Evolutionary conservation across 2,797 vertebrate species (phyloP), one percentile per base, ranked within the genome.

Genomic region (Heterohyrax brucei): DNA sequence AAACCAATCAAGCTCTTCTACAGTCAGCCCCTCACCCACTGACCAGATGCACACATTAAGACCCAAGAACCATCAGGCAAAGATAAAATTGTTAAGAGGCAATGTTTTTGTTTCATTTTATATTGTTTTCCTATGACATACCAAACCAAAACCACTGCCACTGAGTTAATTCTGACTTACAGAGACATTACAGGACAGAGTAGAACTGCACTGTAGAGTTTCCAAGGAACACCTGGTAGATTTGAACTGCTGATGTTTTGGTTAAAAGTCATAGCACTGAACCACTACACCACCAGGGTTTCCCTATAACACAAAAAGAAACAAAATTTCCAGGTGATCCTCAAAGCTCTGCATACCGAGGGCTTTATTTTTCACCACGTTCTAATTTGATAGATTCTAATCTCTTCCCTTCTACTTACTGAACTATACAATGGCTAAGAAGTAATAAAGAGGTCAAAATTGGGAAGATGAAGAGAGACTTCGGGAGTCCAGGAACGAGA

Each of bases 261-360:
- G 39, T 39, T 39, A 39, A 39, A 39, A 39, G 39, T 39, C 39
- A 39, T 39, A 39, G 39, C 39, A 39, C 39, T 39, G 39, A 39
- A 39, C 39, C 39, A 39, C 39, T 39, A 39, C 39, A 39, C 39
- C 39, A 39, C 39, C 39, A 39, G 39, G 39, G 39, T 39, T 39
- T 39, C 39, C 39, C 39, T 92, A 4, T 66, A 77, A 95, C n/a
- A 82, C 81, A 68, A 1, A 0, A 22, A 93, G 26, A 56, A 50
- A 86, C 56, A 80, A 76, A 83, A 89, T 93, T 94, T 48, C 83
- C 80, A 89, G 70, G 66, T 75, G 13, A 48, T 66, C 22, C 53
- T 39, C 73, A 80, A 86, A 90, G 12, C 72, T 97, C 59, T 94
- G n/a, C 76, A 88, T 92, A 66, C 72, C 12, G 6, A 44, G 94